These are phyloP conservation scores for Eunapius fragilis DNA, from an alignment of 37 sponge, comb jelly and placozoan species.

Conservation along the genomic window DNA sequence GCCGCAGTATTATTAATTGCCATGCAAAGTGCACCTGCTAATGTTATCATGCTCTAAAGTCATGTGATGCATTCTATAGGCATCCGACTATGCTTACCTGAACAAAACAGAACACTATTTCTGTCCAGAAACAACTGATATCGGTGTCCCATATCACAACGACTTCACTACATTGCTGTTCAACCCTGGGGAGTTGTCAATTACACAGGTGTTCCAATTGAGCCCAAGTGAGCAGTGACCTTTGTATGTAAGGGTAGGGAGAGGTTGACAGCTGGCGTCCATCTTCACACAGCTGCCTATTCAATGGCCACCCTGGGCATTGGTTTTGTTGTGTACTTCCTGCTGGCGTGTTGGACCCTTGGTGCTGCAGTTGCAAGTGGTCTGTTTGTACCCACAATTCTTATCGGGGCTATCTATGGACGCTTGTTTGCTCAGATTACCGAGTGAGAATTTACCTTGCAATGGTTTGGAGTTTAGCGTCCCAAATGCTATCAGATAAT, in stretches of 20 bases:
- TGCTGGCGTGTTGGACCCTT: slow-evolving; percentile 93
- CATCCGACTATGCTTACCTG: background rate
- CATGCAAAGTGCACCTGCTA: no score
- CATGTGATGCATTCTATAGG: background rate
- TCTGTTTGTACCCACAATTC: slow-evolving; percentile 92
- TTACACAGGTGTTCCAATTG: slow-evolving; percentile 76
- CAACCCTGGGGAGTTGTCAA: slow-evolving; percentile 68
- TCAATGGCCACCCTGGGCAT: background rate
- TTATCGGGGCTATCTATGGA: slow-evolving; percentile 92
- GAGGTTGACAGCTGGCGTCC: background rate
- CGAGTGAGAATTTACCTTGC: slow-evolving; percentile 49
- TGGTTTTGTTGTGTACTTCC: slow-evolving; percentile 50
- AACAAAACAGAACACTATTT: slow-evolving; percentile 23
- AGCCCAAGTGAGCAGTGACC: background rate
- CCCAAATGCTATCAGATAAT: no score
- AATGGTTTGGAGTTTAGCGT: no score
- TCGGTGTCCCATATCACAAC: slow-evolving; percentile 21
- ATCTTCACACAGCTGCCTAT: background rate
- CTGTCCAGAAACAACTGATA: slow-evolving; percentile 13
- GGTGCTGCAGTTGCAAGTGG: slow-evolving; percentile 96
- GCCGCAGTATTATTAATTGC: no score
- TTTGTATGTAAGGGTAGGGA: background rate
- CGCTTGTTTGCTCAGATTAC: slow-evolving; percentile 68
- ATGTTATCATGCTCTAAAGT: background rate
- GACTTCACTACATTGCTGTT: slow-evolving; percentile 68